Evolutionary conservation across 1,140 invertebrate species (phyloP).

Genomic region (Cotesia chilonis): DNA sequence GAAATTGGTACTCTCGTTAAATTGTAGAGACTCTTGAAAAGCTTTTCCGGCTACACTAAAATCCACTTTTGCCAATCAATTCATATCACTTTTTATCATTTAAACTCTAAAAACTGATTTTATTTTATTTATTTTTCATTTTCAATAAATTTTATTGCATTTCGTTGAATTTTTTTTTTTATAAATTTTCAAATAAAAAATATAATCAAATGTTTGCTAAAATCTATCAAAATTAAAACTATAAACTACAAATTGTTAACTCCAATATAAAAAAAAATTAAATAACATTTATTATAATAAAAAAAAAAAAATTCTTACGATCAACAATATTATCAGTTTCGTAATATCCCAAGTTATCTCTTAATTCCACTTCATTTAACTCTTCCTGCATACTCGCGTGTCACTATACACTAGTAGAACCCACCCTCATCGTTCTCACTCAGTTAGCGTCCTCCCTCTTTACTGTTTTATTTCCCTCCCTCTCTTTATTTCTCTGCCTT

Average conservation of each 20-base stretch:
- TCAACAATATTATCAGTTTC: slow-evolving; percentile 21
- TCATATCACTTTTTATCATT: background rate
- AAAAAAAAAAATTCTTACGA: slow-evolving; percentile 5
- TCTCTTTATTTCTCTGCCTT: background rate
- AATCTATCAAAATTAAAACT: too few relatives aligned
- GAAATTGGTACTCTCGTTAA: slow-evolving; percentile 7
- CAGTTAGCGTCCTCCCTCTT: too few relatives aligned
- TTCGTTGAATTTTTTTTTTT: background rate
- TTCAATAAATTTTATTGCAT: background rate
- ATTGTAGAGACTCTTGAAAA: background rate
- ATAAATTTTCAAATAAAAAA: too few relatives aligned
- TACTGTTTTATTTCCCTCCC: background rate
- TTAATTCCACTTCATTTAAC: slow-evolving; percentile 45
- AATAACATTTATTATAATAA: background rate
- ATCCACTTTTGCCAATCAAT: background rate
- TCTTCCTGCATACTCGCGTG: slow-evolving; percentile 44
- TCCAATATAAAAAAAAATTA: too few relatives aligned
- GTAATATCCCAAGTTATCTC: slow-evolving; percentile 41
- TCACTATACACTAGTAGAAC: slow-evolving; percentile 39
- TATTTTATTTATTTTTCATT: background rate
- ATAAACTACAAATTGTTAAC: too few relatives aligned
- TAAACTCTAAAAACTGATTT: background rate
- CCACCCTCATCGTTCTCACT: slow-evolving; percentile 32
- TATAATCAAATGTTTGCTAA: too few relatives aligned
- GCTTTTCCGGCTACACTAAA: slow-evolving; percentile 15